Base-by-base conservation (phyloP, 2,888 invertebrate genomes). In the Cantharis rufa region DNA sequence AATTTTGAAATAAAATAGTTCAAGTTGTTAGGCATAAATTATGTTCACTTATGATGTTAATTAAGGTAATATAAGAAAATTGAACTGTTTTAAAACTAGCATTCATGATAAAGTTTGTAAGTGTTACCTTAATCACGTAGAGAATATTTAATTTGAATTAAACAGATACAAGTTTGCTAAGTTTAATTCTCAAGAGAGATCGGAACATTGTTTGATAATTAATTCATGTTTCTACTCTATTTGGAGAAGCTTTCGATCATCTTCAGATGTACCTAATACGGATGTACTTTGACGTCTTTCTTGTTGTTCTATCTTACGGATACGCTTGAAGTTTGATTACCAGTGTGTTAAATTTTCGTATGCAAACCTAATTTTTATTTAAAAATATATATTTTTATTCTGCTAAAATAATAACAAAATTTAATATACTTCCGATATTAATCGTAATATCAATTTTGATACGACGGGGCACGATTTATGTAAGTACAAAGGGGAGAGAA, bases 211-310 rank as follows among this genome's bases (percentile, higher is more conserved):
- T 82, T 81, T 81, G 83, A 84, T 85, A 84, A 85, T 85, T 85
- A 85, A 85, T 85, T 85, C 84, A 85, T 84, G 84, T 84, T 83
- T 83, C 81, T 80, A 81, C 78, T 82, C 81, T 80, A 83, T 77
- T 83, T 82, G 81, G 81, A 84, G 82, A 80, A 82, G 82, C 82
- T 82, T 82, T 84, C 83, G 82, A 85, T 84, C 84, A 84, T 83
- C 83, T 79, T 80, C 62, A 78, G 75, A 74, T 74, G 71, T 66
- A 66, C 16, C 13, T 18, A n/a, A 28, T 64, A 64, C 64, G 64
- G 64, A 66, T 66, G 64, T 66, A 63, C 64, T 15, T 21, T 71
- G 71, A 71, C 16, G 71, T 15, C 64, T 64, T 71, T 10, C 63
- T 71, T 32, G 71, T 62, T 71, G 24, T 24, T 62, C 15, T 62